Conservation (phyloP, 2,113 vertebrate genomes). For the Lathamus discolor region DNA sequence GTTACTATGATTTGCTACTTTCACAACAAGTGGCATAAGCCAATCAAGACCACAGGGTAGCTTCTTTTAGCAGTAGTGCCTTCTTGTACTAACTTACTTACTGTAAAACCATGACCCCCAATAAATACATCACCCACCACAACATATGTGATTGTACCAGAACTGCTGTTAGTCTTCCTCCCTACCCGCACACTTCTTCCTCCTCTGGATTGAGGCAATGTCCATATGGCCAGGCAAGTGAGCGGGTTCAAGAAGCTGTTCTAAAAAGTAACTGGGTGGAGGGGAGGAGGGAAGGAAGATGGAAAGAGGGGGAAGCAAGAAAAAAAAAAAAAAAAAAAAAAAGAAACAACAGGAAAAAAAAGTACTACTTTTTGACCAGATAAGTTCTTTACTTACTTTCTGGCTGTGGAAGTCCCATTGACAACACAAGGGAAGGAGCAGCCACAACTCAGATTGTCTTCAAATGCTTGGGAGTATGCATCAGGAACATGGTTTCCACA, state of each 20-base stretch:
- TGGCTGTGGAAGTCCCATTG: neutral
- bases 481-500: neutral
- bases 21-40: neutral
- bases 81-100: neutral
- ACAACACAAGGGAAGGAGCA: neutral
- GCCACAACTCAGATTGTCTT: neutral
- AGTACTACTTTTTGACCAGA: neutral
- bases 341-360: neutral
- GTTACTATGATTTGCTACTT: neutral
- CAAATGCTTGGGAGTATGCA: neutral
- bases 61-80: neutral
- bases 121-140: neutral
- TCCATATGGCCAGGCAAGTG: fast-evolving
- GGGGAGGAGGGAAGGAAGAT: neutral
- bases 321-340: neutral
- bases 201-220: fast-evolving
- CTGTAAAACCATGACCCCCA: neutral
- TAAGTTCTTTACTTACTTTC: neutral
- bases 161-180: neutral
- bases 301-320: neutral
- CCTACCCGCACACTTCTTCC: neutral
- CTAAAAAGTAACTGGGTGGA: neutral
- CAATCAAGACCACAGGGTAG: neutral
- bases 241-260: neutral
- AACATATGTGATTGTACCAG: neutral